Evolutionary conservation across 2,113 vertebrate species (phyloP).

Genomic region (Hippolais icterina): DNA sequence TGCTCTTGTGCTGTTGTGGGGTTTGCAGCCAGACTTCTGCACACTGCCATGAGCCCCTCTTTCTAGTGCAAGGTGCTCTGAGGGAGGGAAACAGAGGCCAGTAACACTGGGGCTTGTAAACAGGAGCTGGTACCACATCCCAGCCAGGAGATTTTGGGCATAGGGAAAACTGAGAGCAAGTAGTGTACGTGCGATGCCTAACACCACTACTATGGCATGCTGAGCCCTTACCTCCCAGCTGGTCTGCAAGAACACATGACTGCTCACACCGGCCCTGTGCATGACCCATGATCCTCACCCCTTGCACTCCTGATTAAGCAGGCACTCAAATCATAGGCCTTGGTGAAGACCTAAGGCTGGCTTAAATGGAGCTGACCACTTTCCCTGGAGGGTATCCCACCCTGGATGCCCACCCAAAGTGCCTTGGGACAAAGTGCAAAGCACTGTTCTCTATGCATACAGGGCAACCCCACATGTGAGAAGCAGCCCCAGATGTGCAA

Average conservation of each 20-base stretch:
- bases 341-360: background rate
- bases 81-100: background rate
- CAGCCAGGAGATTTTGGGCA: background rate
- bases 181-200: fast-evolving
- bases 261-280: fast-evolving
- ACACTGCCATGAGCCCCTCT: background rate
- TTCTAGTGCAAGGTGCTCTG: fast-evolving
- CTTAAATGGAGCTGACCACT: background rate
- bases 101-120: background rate
- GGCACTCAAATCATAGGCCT: background rate
- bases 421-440: background rate
- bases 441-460: background rate
- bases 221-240: background rate
- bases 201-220: fast-evolving
- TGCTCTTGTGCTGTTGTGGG: background rate
- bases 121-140: fast-evolving
- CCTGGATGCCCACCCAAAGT: background rate
- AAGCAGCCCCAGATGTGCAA: background rate
- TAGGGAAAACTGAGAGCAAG: fast-evolving
- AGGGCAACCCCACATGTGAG: background rate
- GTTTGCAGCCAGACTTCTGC: background rate
- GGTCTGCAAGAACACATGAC: background rate
- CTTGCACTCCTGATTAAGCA: background rate
- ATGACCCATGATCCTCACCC: background rate
- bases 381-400: background rate